Conservation (phyloP, 1,140 invertebrate species). For the Rhopalosiphum padi region DNA sequence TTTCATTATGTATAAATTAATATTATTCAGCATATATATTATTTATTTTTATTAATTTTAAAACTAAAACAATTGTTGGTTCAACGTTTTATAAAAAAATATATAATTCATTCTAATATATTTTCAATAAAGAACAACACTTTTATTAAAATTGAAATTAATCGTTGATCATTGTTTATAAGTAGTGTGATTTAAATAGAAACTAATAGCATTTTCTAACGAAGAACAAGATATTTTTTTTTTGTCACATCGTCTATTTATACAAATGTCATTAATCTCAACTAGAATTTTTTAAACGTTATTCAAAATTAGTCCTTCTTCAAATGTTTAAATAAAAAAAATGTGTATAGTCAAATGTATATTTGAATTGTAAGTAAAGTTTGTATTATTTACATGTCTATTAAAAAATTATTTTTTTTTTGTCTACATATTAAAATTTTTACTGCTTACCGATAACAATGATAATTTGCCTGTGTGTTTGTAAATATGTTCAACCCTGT, state of each 20-base stretch:
- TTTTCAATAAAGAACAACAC: background rate
- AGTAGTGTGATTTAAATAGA: background rate
- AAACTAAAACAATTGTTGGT: background rate
- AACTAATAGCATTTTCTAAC: background rate
- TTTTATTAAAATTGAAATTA: background rate
- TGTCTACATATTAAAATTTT: background rate
- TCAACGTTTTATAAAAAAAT: background rate
- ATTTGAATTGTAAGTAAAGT: background rate
- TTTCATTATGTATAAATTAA: background rate
- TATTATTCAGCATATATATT: no score
- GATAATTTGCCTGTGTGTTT: constrained; percentile 24
- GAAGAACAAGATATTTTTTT: background rate
- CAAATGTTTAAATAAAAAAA: background rate
- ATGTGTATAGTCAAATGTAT: background rate
- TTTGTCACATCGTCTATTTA: constrained; percentile 13
- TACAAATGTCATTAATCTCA: constrained; percentile 21
- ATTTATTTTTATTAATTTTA: background rate
- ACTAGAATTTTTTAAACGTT: background rate
- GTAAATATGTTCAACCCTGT: constrained; percentile 42
- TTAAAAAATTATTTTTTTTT: background rate
- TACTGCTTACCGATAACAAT: background rate
- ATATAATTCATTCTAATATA: background rate
- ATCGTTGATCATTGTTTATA: background rate
- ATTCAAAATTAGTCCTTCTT: background rate
- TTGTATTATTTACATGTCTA: background rate